Conservation (phyloP, 2,797 vertebrate species). For the Poeciliopsis infans region DNA sequence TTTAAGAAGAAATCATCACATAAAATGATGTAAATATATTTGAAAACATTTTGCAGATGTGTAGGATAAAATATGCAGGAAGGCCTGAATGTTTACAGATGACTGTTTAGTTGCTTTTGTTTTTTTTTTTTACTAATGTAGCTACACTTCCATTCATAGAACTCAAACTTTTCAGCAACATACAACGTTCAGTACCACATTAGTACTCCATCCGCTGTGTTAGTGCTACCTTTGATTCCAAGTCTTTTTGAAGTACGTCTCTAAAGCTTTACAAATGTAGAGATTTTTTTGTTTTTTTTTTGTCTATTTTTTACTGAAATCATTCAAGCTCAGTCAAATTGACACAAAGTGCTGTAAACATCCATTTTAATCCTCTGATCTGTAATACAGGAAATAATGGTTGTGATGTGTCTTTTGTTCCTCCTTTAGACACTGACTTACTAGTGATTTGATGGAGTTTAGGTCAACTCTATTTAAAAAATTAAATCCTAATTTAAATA, state of each 20-base stretch:
- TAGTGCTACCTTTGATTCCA: neutral
- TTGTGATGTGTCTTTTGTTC: neutral
- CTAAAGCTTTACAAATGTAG: neutral
- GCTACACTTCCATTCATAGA: neutral
- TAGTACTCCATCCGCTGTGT: neutral
- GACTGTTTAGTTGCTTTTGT: neutral
- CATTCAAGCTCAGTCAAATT: neutral
- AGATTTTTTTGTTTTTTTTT: neutral
- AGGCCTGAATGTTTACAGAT: neutral
- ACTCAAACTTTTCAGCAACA: neutral
- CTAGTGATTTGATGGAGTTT: neutral
- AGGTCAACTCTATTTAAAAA: neutral
- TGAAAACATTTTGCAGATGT: neutral
- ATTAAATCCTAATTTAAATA: neutral
- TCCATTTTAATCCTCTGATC: neutral
- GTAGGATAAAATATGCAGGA: neutral
- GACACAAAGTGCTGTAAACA: neutral
- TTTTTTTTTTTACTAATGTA: neutral
- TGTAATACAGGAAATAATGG: neutral
- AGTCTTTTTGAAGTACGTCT: neutral
- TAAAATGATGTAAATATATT: conserved; percentile 1
- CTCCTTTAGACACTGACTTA: neutral
- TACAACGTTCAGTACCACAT: neutral
- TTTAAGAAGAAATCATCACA: neutral
- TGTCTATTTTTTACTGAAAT: neutral